phyloP scores from a whole-genome alignment of 2,113 vertebrate species.

The Zosterops lateralis region DNA sequence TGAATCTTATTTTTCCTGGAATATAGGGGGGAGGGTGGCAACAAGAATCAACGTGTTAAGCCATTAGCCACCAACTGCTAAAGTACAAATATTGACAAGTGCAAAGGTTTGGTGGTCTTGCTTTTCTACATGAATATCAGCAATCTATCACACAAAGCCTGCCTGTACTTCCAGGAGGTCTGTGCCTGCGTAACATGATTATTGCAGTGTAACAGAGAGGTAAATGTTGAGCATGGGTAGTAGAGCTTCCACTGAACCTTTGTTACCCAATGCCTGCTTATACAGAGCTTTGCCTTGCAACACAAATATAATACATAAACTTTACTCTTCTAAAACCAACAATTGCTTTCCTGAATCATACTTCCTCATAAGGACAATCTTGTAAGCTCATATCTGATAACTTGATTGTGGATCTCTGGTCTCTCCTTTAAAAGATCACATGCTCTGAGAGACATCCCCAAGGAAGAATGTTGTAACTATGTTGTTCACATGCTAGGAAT shows the following conservation, averaged over 20 bases:
- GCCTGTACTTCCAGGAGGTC: background rate
- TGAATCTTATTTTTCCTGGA: slow-evolving; percentile 49
- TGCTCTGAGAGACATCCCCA: background rate
- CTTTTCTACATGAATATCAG: slow-evolving; percentile 37
- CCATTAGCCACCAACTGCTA: slow-evolving; percentile 27
- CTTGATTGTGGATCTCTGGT: background rate
- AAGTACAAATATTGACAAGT: slow-evolving; percentile 65
- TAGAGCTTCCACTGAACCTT: background rate
- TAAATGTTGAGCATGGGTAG: background rate
- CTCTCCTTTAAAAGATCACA: background rate
- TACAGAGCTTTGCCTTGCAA: background rate
- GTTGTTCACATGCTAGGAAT: background rate
- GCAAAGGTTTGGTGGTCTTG: slow-evolving; percentile 60
- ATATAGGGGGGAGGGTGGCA: slow-evolving; percentile 34
- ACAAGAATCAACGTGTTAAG: slow-evolving; percentile 47
- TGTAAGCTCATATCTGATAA: background rate
- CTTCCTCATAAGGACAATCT: background rate
- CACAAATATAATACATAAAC: background rate
- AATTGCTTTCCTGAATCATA: background rate
- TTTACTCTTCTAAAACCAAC: background rate
- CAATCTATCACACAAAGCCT: background rate
- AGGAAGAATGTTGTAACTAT: background rate
- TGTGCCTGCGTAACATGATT: background rate
- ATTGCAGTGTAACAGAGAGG: background rate
- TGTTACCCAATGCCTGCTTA: background rate